Percentiles rank a stretch among this genome's conserved stretches.
Conservation (phyloP, 2,797 vertebrate genomes). For the Otolemur crassicaudatus region DNA sequence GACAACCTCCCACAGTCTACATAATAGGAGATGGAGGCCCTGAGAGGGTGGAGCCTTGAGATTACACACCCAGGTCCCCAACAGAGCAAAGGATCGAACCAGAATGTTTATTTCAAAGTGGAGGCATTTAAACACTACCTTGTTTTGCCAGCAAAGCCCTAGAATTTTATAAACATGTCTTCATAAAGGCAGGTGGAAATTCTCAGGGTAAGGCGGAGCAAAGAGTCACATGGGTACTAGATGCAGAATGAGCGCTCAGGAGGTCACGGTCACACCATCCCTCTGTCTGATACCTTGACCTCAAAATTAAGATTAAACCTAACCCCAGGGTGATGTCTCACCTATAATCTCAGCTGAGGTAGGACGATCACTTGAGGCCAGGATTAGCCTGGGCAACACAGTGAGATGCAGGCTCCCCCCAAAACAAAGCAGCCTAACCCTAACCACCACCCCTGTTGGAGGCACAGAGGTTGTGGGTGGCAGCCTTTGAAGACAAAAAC, state of each 20-base stretch:
- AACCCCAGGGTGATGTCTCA: neutral
- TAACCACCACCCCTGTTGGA: neutral
- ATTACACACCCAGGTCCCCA: neutral
- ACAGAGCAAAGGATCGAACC: neutral
- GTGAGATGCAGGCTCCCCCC: neutral
- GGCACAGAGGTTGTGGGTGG: neutral
- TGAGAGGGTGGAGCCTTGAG: neutral
- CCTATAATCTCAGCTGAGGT: neutral
- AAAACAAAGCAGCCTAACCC: neutral
- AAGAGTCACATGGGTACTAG: neutral
- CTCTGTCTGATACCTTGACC: constrained; percentile 17
- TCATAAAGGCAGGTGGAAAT: neutral
- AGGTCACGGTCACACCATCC: constrained; percentile 26
- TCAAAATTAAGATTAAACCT: neutral
- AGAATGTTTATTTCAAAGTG: neutral
- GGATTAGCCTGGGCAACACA: neutral
- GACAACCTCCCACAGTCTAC: neutral
- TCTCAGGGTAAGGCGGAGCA: neutral
- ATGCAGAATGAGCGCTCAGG: neutral
- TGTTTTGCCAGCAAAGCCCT: neutral
- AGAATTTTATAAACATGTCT: neutral
- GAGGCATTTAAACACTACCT: neutral
- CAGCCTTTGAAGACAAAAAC: neutral
- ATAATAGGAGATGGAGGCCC: neutral
- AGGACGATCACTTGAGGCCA: neutral